phyloP scores from a whole-genome alignment of 2,797 vertebrate genomes.

The Acanthiza pusilla region DNA sequence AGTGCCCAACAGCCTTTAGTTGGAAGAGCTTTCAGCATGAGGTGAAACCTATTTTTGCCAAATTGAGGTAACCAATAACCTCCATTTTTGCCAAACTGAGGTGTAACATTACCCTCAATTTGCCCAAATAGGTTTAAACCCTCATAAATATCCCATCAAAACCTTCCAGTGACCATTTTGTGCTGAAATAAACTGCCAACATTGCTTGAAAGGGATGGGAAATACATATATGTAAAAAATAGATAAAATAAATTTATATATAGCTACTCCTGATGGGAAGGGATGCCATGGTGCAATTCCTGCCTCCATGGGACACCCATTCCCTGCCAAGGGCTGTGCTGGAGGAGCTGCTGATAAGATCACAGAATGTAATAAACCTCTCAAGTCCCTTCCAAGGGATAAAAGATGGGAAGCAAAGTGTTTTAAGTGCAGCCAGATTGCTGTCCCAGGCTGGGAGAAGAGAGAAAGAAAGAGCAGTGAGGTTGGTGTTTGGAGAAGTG shows the following conservation, averaged over 20 bases:
- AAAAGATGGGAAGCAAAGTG: background rate
- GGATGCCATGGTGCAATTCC: accelerated
- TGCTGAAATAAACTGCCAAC: background rate
- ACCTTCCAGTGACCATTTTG: background rate
- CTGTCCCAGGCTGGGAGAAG: background rate
- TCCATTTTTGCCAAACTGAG: background rate
- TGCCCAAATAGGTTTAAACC: background rate
- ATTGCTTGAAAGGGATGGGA: background rate
- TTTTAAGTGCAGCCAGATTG: constrained; percentile 34
- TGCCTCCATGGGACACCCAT: accelerated
- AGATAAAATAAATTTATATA: background rate
- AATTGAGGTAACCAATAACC: no score
- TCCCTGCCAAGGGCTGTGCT: background rate
- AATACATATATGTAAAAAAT: background rate
- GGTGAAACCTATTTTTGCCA: no score
- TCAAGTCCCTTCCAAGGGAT: background rate
- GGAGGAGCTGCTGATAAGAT: constrained; percentile 1
- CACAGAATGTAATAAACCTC: background rate
- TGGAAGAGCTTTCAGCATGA: background rate
- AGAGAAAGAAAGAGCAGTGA: background rate
- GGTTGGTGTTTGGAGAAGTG: background rate
- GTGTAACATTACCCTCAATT: background rate
- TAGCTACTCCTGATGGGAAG: background rate
- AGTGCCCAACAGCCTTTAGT: background rate
- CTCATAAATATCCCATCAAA: background rate